These are phyloP conservation scores for Megastigmus dorsalis DNA, from an alignment of 2,888 invertebrate species.

Conservation along the genomic window DNA sequence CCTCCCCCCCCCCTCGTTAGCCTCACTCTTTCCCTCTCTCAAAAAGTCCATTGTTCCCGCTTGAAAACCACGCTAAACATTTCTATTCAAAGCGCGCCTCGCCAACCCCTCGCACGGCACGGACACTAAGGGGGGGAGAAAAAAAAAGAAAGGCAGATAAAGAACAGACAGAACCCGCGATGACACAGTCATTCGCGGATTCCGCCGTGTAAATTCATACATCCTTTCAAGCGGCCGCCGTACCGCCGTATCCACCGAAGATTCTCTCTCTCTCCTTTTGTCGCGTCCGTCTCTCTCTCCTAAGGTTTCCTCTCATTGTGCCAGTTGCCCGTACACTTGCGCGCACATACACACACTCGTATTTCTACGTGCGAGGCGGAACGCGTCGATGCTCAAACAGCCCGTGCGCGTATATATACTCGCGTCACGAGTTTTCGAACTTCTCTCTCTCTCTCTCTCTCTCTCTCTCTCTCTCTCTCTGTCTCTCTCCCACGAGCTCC, in stretches of 20 bases:
- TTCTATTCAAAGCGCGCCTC: constrained; percentile 24
- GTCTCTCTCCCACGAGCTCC: constrained; percentile 32
- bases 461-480: constrained; percentile 25
- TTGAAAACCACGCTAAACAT: constrained; percentile 31
- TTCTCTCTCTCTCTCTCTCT: not conserved
- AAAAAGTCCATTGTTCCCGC: constrained; percentile 35
- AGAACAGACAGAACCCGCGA: constrained; percentile 2
- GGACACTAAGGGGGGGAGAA: too few species aligned
- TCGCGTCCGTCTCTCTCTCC: not conserved
- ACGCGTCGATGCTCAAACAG: not conserved
- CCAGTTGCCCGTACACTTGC: too few species aligned
- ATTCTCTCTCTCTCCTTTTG: constrained; percentile 18
- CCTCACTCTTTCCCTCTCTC: not conserved
- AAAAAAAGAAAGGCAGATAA: not conserved
- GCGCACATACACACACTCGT: too few species aligned
- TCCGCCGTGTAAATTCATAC: constrained; percentile 47
- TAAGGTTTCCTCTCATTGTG: constrained; percentile 11
- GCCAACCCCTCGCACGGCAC: not conserved
- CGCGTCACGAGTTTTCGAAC: constrained; percentile 21
- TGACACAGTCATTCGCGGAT: constrained; percentile 47
- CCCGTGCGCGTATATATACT: too few species aligned
- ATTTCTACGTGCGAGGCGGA: too few species aligned
- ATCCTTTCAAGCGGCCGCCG: constrained; percentile 34
- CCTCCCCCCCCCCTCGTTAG: constrained; percentile 5
- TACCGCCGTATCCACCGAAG: too few species aligned